A percentile compares a stretch with the other conserved stretches of the same genome.
These are phyloP conservation scores for Micoletzkya japonica DNA, from an alignment of 2,888 invertebrate species.

Conservation along the genomic window DNA sequence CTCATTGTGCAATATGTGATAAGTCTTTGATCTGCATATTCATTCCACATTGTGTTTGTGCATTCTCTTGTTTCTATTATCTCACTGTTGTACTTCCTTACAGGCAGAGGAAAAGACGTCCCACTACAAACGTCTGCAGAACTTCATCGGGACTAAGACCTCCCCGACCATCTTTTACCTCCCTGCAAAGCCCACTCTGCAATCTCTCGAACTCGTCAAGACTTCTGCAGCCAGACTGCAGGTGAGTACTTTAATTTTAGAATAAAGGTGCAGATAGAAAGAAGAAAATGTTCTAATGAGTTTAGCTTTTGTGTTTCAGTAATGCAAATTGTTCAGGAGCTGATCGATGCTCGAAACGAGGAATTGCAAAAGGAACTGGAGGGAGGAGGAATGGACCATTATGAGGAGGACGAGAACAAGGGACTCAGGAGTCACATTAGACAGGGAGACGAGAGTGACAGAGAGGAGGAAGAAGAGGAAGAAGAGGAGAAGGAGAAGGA, in stretches of 20 bases:
- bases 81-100: too few relatives aligned
- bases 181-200: constrained; percentile 79
- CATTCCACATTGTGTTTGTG: too few relatives aligned
- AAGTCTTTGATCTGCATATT: too few relatives aligned
- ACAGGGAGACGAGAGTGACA: constrained; percentile 14
- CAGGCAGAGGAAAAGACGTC: constrained; percentile 82
- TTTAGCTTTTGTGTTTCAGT: neutral
- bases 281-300: neutral
- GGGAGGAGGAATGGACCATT: neutral
- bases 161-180: constrained; percentile 85
- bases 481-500: constrained; percentile 20
- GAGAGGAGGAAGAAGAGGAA: constrained; percentile 24
- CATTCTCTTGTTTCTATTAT: constrained; percentile 19
- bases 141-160: constrained; percentile 84
- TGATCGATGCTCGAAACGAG: constrained; percentile 13
- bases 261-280: neutral
- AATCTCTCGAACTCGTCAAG: constrained; percentile 74
- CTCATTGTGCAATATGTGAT: too few relatives aligned
- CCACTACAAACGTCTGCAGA: constrained; percentile 75
- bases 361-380: constrained; percentile 21
- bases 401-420: constrained; percentile 17
- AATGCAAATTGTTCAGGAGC: constrained; percentile 3
- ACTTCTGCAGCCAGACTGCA: constrained; percentile 72
- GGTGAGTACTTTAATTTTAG: constrained; percentile 64
- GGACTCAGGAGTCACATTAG: constrained; percentile 10